These are phyloP conservation scores for Zosterops lateralis DNA, from an alignment of 2,113 vertebrate species.

Conservation along the genomic window DNA sequence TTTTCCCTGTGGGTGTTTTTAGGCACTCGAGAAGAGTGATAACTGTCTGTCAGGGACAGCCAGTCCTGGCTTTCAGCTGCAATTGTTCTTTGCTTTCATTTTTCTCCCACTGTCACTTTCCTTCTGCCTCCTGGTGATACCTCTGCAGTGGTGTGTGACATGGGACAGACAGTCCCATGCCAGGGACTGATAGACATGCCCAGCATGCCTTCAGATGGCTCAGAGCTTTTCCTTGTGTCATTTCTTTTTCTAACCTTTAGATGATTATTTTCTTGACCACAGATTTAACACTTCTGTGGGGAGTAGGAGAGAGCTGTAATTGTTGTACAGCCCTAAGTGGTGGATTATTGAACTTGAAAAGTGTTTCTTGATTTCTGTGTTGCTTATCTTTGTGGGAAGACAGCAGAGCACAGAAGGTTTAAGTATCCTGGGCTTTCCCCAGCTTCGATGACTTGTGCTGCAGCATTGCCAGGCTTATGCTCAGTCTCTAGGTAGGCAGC, in stretches of 20 bases:
- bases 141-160: neutral
- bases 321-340: neutral
- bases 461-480: neutral
- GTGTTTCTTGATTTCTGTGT: neutral
- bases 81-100: neutral
- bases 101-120: neutral
- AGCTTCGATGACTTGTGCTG: neutral
- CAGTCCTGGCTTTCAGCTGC: fast-evolving
- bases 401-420: neutral
- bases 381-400: neutral
- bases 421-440: neutral
- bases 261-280: neutral
- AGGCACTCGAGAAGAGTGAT: neutral
- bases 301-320: neutral
- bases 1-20: neutral
- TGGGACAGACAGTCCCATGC: neutral
- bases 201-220: neutral
- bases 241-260: neutral
- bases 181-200: neutral
- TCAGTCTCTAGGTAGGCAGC: neutral
- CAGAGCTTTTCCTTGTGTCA: neutral
- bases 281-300: neutral
- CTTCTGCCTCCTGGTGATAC: neutral
- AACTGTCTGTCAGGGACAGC: neutral
- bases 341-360: neutral